Percentiles rank a stretch among this genome's conserved stretches.
Evolutionary conservation across 1,140 invertebrate species (phyloP).

Genomic region (Procambarus virginalis): DNA sequence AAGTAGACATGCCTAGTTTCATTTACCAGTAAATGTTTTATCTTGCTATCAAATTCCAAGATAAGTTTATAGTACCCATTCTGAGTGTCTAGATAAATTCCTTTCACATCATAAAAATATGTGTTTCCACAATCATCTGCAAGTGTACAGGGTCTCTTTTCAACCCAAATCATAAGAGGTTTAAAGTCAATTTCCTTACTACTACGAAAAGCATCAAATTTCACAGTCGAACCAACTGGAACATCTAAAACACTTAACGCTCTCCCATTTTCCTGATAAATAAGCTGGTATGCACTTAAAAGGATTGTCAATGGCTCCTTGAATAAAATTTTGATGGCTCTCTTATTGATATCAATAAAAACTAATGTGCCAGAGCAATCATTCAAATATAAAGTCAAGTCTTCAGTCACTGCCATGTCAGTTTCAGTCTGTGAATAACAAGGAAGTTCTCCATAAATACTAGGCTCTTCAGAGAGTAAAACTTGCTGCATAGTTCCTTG

Average conservation of each 20-base stretch:
- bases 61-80: background rate
- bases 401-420: background rate
- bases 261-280: background rate
- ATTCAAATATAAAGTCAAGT: background rate
- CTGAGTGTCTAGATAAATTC: background rate
- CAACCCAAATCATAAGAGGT: background rate
- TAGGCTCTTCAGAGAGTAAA: too few relatives aligned
- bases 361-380: background rate
- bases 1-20: background rate
- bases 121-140: background rate
- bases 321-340: background rate
- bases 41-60: background rate
- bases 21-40: background rate
- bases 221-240: background rate
- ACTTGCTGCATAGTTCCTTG: too few relatives aligned
- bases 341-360: background rate
- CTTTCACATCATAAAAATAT: conserved; percentile 3
- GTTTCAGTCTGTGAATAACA: background rate
- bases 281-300: background rate
- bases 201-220: background rate
- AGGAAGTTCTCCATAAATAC: background rate
- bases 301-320: background rate
- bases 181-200: background rate
- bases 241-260: background rate
- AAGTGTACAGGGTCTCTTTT: background rate